Percentiles rank a stretch among this genome's conserved stretches.
phyloP scores from a whole-genome alignment of 2,113 vertebrate species.

The Rhabdomys dilectus region DNA sequence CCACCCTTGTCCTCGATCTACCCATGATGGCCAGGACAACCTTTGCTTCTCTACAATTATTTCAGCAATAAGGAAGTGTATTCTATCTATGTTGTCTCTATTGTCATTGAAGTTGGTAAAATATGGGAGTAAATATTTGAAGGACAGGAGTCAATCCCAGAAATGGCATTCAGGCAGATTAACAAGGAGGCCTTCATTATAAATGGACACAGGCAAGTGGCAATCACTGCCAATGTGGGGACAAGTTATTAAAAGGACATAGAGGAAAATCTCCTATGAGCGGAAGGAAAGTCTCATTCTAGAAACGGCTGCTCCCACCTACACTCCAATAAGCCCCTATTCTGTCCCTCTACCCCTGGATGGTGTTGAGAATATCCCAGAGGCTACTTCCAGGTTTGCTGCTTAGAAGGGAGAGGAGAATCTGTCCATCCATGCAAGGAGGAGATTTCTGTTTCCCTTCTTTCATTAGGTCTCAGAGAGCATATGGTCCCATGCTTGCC shows the following conservation, averaged over 20 bases:
- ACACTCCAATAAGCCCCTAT: too few relatives aligned
- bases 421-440: too few relatives aligned
- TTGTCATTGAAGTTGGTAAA: neutral
- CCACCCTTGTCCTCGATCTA: neutral
- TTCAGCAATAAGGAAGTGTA: neutral
- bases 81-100: neutral
- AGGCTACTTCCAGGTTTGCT: neutral
- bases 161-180: too few relatives aligned
- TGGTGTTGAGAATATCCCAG: neutral
- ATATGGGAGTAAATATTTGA: neutral
- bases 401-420: neutral
- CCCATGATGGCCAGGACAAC: neutral
- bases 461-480: neutral
- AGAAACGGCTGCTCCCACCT: too few relatives aligned
- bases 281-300: neutral
- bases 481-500: neutral
- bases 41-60: neutral
- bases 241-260: too few relatives aligned
- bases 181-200: neutral
- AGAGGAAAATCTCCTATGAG: neutral
- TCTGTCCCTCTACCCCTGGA: rapidly evolving
- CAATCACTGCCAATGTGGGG: neutral
- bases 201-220: rapidly evolving
- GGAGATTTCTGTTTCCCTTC: neutral
- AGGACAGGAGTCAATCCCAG: rapidly evolving